These are phyloP conservation scores for Dinothrombium tinctorium DNA, from an alignment of 1,140 invertebrate genomes.

Conservation along the genomic window DNA sequence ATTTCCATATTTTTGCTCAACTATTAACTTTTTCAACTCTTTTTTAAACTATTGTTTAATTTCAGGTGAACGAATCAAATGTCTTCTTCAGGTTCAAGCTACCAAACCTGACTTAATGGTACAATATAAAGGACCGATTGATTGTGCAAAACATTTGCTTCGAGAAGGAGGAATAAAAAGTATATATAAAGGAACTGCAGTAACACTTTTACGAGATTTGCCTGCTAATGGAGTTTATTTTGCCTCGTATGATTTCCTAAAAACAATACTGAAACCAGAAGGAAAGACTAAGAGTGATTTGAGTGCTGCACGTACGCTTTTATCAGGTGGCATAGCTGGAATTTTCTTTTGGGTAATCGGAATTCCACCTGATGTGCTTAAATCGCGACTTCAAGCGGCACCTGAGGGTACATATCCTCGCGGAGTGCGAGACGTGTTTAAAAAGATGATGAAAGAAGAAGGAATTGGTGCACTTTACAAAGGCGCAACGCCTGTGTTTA, in stretches of 20 bases:
- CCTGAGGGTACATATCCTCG: too few species aligned
- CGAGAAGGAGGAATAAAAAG: not conserved
- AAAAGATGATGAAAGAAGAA: constrained; percentile 47
- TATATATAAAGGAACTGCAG: not conserved
- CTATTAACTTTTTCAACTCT: too few species aligned
- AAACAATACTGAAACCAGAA: too few species aligned
- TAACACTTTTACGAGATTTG: not conserved
- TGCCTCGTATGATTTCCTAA: not conserved
- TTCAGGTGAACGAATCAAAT: not conserved
- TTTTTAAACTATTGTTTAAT: too few species aligned
- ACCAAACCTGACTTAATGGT: not conserved
- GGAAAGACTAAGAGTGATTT: too few species aligned
- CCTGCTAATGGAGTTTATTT: not conserved
- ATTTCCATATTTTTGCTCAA: too few species aligned
- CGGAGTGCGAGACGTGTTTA: constrained; percentile 61
- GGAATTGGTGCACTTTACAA: constrained; percentile 52
- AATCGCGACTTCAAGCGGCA: too few species aligned
- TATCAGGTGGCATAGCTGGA: constrained; percentile 83
- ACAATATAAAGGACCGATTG: not conserved
- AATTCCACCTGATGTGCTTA: constrained; percentile 96
- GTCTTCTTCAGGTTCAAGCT: not conserved
- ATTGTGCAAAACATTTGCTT: not conserved
- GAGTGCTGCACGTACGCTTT: constrained; percentile 49
- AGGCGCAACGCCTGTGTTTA: constrained; percentile 58
- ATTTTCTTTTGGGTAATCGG: constrained; percentile 87